Evolutionary conservation across 1,140 invertebrate species (phyloP).

Genomic region (Drosophila insularis): DNA sequence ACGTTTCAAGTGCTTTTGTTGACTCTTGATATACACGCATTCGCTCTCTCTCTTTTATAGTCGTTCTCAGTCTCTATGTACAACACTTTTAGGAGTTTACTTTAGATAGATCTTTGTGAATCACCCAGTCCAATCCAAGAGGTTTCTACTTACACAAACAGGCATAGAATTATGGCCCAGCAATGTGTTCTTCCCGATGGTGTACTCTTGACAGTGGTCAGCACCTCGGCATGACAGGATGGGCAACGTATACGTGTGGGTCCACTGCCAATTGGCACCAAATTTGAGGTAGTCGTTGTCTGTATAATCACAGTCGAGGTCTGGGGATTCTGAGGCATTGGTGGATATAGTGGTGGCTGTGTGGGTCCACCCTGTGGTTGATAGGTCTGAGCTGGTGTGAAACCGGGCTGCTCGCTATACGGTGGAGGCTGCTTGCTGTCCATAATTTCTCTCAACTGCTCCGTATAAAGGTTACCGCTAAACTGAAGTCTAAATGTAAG

Average conservation of each 20-base stretch:
- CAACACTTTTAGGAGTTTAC: not conserved
- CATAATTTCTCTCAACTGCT: conserved; percentile 44
- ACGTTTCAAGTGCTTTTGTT: conserved; percentile 15
- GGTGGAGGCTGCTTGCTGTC: conserved; percentile 83
- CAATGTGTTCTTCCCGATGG: conserved; percentile 85
- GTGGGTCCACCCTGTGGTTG: conserved; percentile 62
- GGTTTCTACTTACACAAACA: conserved; percentile 83
- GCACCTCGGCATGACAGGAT: conserved; percentile 84
- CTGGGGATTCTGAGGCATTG: conserved; percentile 60
- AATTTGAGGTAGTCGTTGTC: conserved; percentile 68
- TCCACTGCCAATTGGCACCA: conserved; percentile 82
- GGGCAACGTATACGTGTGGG: conserved; percentile 84
- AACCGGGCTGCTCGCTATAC: conserved; percentile 76
- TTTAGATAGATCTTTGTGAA: not conserved
- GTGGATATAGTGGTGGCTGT: conserved; percentile 64
- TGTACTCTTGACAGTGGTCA: conserved; percentile 83
- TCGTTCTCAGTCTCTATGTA: not conserved
- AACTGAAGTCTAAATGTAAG: conserved; percentile 36
- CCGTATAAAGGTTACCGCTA: conserved; percentile 28
- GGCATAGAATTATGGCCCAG: conserved; percentile 85
- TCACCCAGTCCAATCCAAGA: not conserved
- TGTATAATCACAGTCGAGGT: conserved; percentile 83
- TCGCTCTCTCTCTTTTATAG: not conserved
- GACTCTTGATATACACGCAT: conserved; percentile 2
- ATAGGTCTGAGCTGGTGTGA: conserved; percentile 67